A percentile compares a stretch with the other conserved stretches of the same genome.
Conservation (phyloP, 2,888 invertebrate genomes). For the Meliscaeva auricollis region DNA sequence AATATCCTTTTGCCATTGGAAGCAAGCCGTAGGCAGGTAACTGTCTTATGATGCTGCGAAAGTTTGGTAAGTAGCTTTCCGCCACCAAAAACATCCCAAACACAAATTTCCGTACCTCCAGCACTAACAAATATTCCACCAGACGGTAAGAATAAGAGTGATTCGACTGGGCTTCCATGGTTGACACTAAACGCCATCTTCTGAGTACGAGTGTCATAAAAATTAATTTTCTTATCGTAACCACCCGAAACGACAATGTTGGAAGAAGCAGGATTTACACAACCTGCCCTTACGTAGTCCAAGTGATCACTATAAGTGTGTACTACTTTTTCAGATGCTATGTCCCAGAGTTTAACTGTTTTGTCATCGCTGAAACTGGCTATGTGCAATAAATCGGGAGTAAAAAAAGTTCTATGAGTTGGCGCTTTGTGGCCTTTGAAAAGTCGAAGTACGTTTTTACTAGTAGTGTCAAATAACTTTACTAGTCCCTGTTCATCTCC, state of each 20-base stretch:
- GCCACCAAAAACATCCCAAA: constrained; percentile 96
- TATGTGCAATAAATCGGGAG: constrained; percentile 90
- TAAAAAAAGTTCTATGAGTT: constrained; percentile 92
- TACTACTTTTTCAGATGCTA: constrained; percentile 91
- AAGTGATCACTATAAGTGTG: constrained; percentile 88
- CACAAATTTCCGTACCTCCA: constrained; percentile 94
- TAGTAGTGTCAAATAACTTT: constrained; percentile 94
- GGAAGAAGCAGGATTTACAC: constrained; percentile 90
- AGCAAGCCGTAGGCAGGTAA: constrained; percentile 93
- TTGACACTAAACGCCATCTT: constrained; percentile 90
- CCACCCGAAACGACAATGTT: constrained; percentile 93
- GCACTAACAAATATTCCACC: constrained; percentile 96
- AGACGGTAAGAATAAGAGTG: constrained; percentile 93
- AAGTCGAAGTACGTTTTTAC: constrained; percentile 91
- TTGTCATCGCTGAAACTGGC: constrained; percentile 97
- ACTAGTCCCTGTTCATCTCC: constrained; percentile 96
- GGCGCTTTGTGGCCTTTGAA: constrained; percentile 93
- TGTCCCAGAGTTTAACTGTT: constrained; percentile 94
- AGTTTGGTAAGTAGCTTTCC: constrained; percentile 93
- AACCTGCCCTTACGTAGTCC: constrained; percentile 94
- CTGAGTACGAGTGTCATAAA: constrained; percentile 93
- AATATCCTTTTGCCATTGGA: constrained; percentile 92
- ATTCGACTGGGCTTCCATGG: constrained; percentile 96
- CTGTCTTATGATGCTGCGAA: constrained; percentile 97
- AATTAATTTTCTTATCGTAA: constrained; percentile 94